Evolutionary conservation across 2,113 vertebrate species (phyloP).

Genomic region (Acrocephalus arundinaceus): DNA sequence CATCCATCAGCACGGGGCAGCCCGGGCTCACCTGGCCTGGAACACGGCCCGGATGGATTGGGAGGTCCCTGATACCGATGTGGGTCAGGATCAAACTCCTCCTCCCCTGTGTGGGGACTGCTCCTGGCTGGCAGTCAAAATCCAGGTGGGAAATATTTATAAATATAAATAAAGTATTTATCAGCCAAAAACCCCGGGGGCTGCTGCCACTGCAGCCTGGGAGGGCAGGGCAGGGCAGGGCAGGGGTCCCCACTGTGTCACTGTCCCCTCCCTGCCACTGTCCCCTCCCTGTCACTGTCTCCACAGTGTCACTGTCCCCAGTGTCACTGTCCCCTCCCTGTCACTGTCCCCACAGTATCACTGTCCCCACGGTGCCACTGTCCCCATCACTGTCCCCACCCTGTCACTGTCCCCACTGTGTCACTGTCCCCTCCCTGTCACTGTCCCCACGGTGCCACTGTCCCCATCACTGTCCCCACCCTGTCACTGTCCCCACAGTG

Average conservation of each 20-base stretch:
- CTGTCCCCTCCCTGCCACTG: too few species aligned
- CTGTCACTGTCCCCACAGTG: too few species aligned
- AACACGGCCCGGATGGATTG: constrained; percentile 60
- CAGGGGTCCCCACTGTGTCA: background rate
- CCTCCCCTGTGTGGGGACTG: background rate
- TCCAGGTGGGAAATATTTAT: background rate
- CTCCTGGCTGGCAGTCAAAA: rapidly evolving
- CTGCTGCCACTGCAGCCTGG: background rate
- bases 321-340: too few species aligned
- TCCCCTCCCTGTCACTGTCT: too few species aligned
- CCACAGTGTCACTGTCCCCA: too few species aligned
- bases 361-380: too few species aligned
- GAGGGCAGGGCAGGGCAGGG: background rate
- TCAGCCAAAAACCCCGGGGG: background rate
- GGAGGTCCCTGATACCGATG: constrained; percentile 62
- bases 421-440: too few species aligned
- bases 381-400: too few species aligned
- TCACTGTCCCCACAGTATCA: too few species aligned
- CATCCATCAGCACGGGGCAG: constrained; percentile 68
- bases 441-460: too few species aligned
- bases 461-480: too few species aligned
- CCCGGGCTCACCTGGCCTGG: constrained; percentile 37
- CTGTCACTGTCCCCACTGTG: too few species aligned
- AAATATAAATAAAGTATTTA: background rate
- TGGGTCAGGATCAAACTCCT: constrained; percentile 6